Percentiles rank a stretch among this genome's conserved stretches.
These are phyloP conservation scores for Silurus aristotelis DNA, from an alignment of 2,797 vertebrate genomes.

Conservation along the genomic window DNA sequence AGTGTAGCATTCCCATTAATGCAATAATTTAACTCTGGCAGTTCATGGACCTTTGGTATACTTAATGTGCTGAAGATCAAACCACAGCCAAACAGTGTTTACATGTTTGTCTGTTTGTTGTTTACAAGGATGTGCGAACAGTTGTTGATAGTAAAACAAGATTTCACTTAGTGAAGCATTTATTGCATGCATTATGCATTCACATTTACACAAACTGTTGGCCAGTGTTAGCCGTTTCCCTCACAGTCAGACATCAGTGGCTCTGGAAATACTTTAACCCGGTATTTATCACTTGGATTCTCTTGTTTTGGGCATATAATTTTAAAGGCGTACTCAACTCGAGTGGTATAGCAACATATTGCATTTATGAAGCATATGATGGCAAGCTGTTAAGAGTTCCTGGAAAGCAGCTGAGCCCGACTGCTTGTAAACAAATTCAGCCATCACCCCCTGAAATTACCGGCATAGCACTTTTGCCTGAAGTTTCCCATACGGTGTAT, in stretches of 20 bases:
- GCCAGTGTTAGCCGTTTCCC: not conserved
- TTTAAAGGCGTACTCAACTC: not conserved
- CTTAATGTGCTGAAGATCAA: not conserved
- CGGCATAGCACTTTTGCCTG: slow-evolving; percentile 43
- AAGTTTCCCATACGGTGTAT: slow-evolving; percentile 37
- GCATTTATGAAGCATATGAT: not conserved
- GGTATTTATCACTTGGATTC: not conserved
- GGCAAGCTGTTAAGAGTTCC: slow-evolving; percentile 50
- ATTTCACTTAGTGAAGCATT: slow-evolving; percentile 43
- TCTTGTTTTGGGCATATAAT: not conserved
- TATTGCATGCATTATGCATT: slow-evolving; percentile 17
- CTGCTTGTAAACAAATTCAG: slow-evolving; percentile 49
- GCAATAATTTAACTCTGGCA: not conserved
- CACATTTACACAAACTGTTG: not conserved
- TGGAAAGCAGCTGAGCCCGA: slow-evolving; percentile 39
- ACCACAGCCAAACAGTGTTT: slow-evolving; percentile 17
- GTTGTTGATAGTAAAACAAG: slow-evolving; percentile 26
- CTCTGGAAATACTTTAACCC: not conserved
- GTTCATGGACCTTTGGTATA: slow-evolving; percentile 9
- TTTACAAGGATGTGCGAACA: slow-evolving; percentile 23
- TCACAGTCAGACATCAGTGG: slow-evolving; percentile 40
- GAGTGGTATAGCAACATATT: not conserved
- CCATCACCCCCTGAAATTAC: slow-evolving; percentile 32
- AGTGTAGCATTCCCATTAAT: not conserved
- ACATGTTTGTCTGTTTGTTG: slow-evolving; percentile 17